Base-by-base conservation (phyloP, 2,113 vertebrate genomes). In the Otolemur garnettii region DNA sequence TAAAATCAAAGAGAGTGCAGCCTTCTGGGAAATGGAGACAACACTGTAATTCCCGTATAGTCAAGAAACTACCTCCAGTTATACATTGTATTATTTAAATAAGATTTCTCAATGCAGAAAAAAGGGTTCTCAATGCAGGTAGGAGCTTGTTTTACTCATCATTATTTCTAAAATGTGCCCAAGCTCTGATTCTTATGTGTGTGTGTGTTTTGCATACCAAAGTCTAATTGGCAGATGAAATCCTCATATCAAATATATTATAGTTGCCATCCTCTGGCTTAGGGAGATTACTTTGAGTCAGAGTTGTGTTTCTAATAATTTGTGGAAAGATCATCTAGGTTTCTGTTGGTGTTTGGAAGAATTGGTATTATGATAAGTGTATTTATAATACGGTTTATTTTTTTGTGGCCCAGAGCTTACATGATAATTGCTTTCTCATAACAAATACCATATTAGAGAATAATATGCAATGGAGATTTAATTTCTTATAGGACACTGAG, bases 401-500 rank as follows among this genome's bases (percentile, higher is more conserved):
- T 93, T 96, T 82, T 80, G 57, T 96, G 89, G 91, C 93, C 86
- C 94, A 89, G 64, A 87, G n/a, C 79, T 95, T 97, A 92, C 53
- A 60, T 17, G 74, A 77, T 93, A 96, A 91, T 95, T 83, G 78
- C 71, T 89, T 95, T 91, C 88, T 96, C 77, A 92, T 93, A 95
- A 92, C 86, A 96, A 96, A 91, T 91, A 66, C 94, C 80, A 79
- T 97, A 91, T 96, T 97, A 94, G 91, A 97, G 60, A 94, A 96
- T 91, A 90, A 71, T 77, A 59, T n/a, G 57, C 35, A 35, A 19
- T n/a, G 26, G 60, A 50, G 60, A 79, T 69, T 85, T 78, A 64
- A 95, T 87, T 96, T 92, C 87, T 93, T 93, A 4, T 90, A 75
- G 68, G 81, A 91, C 68, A 26, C 45, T 95, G 24, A 87, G 35